Conservation (phyloP, 2,797 vertebrate genomes). For the Eremophila alpestris region DNA sequence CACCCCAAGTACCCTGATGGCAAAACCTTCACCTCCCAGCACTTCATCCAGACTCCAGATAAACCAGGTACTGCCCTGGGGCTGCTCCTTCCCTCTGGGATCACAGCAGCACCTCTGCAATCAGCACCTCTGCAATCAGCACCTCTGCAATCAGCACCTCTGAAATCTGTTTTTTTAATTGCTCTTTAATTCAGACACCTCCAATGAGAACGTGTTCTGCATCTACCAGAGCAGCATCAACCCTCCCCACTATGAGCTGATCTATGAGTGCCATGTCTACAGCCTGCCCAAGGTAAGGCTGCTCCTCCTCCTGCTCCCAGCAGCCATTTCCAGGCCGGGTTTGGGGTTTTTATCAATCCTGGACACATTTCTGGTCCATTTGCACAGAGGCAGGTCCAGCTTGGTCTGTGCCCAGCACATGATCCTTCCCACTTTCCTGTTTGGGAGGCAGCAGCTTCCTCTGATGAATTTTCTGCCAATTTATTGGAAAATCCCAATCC, state of each 20-base stretch:
- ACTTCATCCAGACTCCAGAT: slow-evolving; percentile 92
- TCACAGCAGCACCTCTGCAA: rapidly evolving
- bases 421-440: not conserved
- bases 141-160: not conserved
- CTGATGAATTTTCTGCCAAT: not conserved
- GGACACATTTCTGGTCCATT: not conserved
- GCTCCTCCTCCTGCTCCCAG: not conserved
- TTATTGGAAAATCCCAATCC: not conserved
- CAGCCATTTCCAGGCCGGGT: rapidly evolving
- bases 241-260: slow-evolving; percentile 94
- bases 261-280: slow-evolving; percentile 92
- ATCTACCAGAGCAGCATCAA: slow-evolving; percentile 92
- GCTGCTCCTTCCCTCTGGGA: not conserved
- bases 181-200: slow-evolving; percentile 78
- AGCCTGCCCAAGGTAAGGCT: slow-evolving; percentile 90
- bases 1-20: slow-evolving; percentile 98
- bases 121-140: too few species aligned
- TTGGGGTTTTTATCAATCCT: rapidly evolving
- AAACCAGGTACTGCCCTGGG: slow-evolving; percentile 84
- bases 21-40: slow-evolving; percentile 96
- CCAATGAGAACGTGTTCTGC: slow-evolving; percentile 93
- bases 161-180: not conserved
- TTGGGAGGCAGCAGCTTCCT: not conserved
- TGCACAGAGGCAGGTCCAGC: not conserved
- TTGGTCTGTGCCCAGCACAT: rapidly evolving